Evolutionary conservation across 1,140 invertebrate species (phyloP).

Genomic region (Portunus trituberculatus): DNA sequence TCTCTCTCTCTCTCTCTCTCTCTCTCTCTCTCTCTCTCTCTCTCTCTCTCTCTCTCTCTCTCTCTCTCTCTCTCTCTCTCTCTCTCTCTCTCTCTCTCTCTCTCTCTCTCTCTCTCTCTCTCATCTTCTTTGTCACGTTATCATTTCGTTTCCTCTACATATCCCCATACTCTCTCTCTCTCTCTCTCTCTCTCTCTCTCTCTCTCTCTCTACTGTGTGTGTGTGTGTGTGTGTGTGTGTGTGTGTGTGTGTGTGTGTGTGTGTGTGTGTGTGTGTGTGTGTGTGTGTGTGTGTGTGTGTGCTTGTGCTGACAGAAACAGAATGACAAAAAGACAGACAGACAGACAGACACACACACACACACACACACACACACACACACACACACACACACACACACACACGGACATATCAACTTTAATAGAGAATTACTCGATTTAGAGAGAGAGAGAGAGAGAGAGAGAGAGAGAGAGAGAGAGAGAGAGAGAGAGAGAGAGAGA

Average conservation of each 20-base stretch:
- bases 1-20: background rate
- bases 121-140: background rate
- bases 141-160: background rate
- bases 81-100: conserved; percentile 28
- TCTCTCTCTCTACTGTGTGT: background rate
- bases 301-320: background rate
- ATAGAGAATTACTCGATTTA: background rate
- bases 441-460: conserved; percentile 20
- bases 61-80: background rate
- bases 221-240: conserved; percentile 39
- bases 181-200: background rate
- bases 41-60: conserved; percentile 43
- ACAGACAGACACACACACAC: too few relatives aligned
- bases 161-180: background rate
- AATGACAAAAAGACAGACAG: too few relatives aligned
- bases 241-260: conserved; percentile 32
- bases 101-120: conserved; percentile 25
- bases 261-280: conserved; percentile 43
- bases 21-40: background rate
- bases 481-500: conserved; percentile 10
- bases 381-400: background rate
- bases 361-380: background rate
- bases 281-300: conserved; percentile 30
- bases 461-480: conserved; percentile 20
- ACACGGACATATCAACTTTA: background rate